Conservation (phyloP, 2,888 invertebrate species). For the Eristalinus aeneus region DNA sequence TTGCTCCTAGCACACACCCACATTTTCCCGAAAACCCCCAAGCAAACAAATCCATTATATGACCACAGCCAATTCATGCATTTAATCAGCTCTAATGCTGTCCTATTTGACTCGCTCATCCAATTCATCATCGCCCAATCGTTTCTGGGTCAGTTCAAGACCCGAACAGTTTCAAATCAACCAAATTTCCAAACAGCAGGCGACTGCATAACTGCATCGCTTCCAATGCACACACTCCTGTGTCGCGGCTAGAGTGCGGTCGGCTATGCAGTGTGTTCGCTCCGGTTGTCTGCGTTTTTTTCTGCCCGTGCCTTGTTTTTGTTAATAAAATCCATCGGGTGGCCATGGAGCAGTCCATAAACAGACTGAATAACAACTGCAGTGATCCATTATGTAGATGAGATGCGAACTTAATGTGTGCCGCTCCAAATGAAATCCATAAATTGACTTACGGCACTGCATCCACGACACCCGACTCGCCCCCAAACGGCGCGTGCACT, state of each 20-base stretch:
- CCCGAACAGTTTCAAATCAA: slow-evolving; percentile 12
- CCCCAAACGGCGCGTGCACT: not conserved
- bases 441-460: slow-evolving; percentile 68
- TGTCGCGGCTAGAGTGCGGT: not conserved
- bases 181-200: not conserved
- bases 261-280: not conserved
- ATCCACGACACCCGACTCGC: slow-evolving; percentile 1
- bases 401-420: slow-evolving; percentile 68
- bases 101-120: not conserved
- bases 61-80: not conserved
- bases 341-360: slow-evolving; percentile 31
- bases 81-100: not conserved
- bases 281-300: not conserved
- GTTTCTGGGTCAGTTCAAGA: slow-evolving; percentile 48
- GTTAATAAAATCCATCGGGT: slow-evolving; percentile 50
- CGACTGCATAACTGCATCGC: slow-evolving; percentile 39
- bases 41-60: not conserved
- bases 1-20: too few relatives aligned
- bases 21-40: too few relatives aligned
- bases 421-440: slow-evolving; percentile 71
- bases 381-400: slow-evolving; percentile 73
- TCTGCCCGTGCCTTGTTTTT: slow-evolving; percentile 1
- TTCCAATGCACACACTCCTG: slow-evolving; percentile 28
- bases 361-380: slow-evolving; percentile 70
- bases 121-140: slow-evolving; percentile 13